phyloP scores from a whole-genome alignment of 2,888 invertebrate species.

The Spodoptera picta region DNA sequence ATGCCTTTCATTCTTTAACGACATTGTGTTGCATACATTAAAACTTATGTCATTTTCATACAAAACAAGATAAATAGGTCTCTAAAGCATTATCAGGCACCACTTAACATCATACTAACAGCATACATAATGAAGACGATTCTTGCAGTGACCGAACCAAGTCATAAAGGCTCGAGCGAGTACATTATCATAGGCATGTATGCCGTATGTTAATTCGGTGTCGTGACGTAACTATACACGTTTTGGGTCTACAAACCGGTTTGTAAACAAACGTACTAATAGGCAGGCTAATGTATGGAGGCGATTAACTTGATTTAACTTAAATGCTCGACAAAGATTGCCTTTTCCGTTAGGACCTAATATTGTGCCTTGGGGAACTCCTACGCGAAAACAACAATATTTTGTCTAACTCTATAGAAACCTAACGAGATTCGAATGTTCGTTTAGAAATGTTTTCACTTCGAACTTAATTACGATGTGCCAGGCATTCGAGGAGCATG shows the following conservation, averaged over 20 bases:
- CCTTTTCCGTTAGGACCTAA: conserved; percentile 4
- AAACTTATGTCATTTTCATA: conserved; percentile 3
- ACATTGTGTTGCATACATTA: not conserved
- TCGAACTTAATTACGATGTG: conserved; percentile 31
- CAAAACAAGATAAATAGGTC: conserved; percentile 9
- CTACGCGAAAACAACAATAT: not conserved
- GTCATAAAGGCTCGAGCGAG: conserved; percentile 32
- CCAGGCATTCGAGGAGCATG: conserved; percentile 20
- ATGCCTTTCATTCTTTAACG: too few relatives aligned
- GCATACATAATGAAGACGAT: conserved; percentile 37
- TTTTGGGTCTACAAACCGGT: conserved; percentile 64
- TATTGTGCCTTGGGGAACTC: conserved; percentile 7
- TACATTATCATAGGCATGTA: conserved; percentile 53
- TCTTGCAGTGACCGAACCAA: conserved; percentile 23
- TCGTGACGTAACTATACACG: conserved; percentile 61
- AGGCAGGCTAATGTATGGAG: conserved; percentile 17
- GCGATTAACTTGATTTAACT: conserved; percentile 27
- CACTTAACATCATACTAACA: conserved; percentile 18
- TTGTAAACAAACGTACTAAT: conserved; percentile 61
- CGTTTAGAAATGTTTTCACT: conserved; percentile 15
- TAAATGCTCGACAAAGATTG: conserved; percentile 16
- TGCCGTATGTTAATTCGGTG: conserved; percentile 51
- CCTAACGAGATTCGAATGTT: conserved; percentile 6
- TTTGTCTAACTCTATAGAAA: not conserved
- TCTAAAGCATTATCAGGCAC: conserved; percentile 10